Conservation (phyloP, 2,888 invertebrate species). For the Lumbricus terrestris region DNA sequence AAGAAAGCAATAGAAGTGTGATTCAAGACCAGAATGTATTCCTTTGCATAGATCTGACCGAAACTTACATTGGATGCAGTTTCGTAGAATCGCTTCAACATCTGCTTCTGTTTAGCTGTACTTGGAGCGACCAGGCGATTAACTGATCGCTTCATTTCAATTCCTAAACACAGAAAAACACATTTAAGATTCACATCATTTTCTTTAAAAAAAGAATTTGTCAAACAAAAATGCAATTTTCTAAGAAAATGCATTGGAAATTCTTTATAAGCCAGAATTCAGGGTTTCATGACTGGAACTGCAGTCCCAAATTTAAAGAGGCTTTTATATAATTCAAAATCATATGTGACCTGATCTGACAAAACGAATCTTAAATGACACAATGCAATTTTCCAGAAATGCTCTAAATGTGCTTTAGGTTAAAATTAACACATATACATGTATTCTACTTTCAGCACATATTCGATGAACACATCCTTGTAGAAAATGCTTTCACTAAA, state of each 20-base stretch:
- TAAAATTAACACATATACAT: too few relatives aligned
- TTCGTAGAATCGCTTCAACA: constrained; percentile 40
- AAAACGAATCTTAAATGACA: neutral
- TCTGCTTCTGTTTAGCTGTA: constrained; percentile 37
- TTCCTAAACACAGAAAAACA: constrained; percentile 23
- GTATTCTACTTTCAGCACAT: too few relatives aligned
- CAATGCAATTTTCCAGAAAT: too few relatives aligned
- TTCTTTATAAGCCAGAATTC: neutral
- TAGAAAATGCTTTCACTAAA: too few relatives aligned
- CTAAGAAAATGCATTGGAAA: neutral
- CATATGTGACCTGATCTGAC: neutral
- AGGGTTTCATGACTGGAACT: neutral
- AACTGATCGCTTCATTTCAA: constrained; percentile 37
- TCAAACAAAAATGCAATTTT: neutral
- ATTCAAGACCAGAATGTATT: neutral
- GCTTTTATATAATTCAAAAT: neutral
- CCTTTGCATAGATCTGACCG: neutral
- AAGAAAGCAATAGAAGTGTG: neutral
- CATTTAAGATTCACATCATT: neutral
- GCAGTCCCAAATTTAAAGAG: neutral
- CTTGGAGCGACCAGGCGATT: constrained; percentile 34
- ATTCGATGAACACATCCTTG: too few relatives aligned
- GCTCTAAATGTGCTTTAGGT: too few relatives aligned
- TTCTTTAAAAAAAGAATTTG: neutral
- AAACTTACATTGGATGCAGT: constrained; percentile 29